These are phyloP conservation scores for Solenopsis invicta DNA, from an alignment of 1,140 invertebrate species.

Conservation along the genomic window DNA sequence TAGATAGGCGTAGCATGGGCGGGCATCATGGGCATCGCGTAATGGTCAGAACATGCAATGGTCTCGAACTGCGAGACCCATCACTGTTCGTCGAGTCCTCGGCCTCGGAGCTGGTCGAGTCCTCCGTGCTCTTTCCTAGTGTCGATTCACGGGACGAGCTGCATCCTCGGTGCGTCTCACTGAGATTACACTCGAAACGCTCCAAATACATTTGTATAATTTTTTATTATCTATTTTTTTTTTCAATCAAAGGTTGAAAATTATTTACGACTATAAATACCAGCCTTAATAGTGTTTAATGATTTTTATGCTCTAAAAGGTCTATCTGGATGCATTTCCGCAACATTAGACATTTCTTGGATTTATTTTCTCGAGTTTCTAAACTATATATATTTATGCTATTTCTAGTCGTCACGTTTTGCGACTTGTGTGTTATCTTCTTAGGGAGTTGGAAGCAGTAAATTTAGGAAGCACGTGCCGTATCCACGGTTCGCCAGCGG, in stretches of 20 bases:
- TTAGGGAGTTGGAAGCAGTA: constrained; percentile 88
- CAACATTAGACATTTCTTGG: not conserved
- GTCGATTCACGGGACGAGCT: constrained; percentile 88
- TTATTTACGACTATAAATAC: too few species aligned
- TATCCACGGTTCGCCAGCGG: constrained; percentile 89
- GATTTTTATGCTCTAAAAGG: not conserved
- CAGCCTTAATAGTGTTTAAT: too few species aligned
- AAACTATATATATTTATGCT: not conserved
- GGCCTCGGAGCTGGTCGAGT: constrained; percentile 86
- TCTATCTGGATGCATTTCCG: not conserved
- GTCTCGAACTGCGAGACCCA: constrained; percentile 91
- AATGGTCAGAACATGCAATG: constrained; percentile 93
- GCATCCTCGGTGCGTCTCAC: constrained; percentile 85
- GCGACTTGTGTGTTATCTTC: constrained; percentile 18
- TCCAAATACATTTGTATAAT: too few species aligned
- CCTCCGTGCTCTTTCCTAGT: constrained; percentile 88
- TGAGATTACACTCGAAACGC: not conserved
- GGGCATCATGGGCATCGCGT: constrained; percentile 88
- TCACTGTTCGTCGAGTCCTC: constrained; percentile 86
- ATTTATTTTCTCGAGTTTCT: not conserved
- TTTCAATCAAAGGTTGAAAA: not conserved
- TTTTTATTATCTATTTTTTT: too few species aligned
- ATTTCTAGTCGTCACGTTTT: not conserved
- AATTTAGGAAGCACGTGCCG: constrained; percentile 88
- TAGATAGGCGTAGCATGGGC: constrained; percentile 88